Percentiles rank a stretch among this genome's conserved stretches.
Evolutionary conservation across 1,140 invertebrate genomes (phyloP).

Genomic region (Meteorus sp.): DNA sequence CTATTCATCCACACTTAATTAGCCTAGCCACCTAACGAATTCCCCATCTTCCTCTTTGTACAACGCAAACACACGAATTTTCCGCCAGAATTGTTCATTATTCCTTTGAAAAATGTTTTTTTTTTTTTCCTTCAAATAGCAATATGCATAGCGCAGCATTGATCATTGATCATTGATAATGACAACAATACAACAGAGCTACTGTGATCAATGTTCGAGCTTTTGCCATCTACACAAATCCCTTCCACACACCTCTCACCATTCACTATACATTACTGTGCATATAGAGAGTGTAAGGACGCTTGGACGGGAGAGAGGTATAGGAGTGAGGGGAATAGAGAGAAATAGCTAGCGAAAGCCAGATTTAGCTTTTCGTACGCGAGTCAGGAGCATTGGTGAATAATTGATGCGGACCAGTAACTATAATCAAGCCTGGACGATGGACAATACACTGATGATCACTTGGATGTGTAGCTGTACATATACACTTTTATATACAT

Average conservation of each 20-base stretch:
- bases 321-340: background rate
- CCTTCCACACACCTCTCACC: background rate
- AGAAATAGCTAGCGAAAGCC: background rate
- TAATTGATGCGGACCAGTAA: conserved; percentile 28
- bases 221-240: background rate
- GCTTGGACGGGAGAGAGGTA: background rate
- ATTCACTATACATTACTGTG: too few species aligned
- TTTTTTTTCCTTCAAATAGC: too few species aligned
- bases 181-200: too few species aligned
- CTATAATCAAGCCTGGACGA: conserved; percentile 25
- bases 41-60: too few species aligned
- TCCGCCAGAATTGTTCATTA: too few species aligned
- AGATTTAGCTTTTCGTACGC: conserved; percentile 22
- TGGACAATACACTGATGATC: background rate
- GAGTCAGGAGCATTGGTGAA: conserved; percentile 22
- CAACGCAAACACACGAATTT: too few species aligned
- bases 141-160: too few species aligned
- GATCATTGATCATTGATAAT: too few species aligned
- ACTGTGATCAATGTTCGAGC: conserved; percentile 22
- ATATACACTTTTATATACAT: background rate
- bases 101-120: too few species aligned
- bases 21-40: too few species aligned
- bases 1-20: too few species aligned
- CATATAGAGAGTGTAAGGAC: too few species aligned
- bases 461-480: background rate